A percentile compares a stretch with the other conserved stretches of the same genome.
Conservation (phyloP, 2,797 vertebrate species). For the Brachyrhaphis roseni region DNA sequence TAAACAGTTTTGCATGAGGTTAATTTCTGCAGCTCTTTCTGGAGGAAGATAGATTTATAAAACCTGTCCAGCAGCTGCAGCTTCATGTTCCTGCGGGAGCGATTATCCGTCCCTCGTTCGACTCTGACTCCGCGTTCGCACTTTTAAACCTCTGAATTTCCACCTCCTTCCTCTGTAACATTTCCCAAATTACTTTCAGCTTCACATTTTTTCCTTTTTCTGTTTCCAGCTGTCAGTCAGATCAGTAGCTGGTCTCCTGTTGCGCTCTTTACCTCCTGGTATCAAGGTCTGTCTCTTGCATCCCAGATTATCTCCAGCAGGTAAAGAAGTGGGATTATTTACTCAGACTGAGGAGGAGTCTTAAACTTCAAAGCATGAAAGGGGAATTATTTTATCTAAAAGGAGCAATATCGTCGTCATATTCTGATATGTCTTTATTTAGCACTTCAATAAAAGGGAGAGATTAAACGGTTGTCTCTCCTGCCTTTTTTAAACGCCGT, state of each 20-base stretch:
- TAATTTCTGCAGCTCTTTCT: constrained; percentile 42
- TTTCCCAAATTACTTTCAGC: constrained; percentile 33
- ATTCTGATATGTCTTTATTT: not conserved
- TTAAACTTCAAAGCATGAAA: constrained; percentile 8
- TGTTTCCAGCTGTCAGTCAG: constrained; percentile 21
- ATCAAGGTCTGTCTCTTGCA: constrained; percentile 19
- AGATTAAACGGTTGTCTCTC: constrained; percentile 2
- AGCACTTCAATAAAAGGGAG: not conserved
- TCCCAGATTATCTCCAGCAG: constrained; percentile 24
- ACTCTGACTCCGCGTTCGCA: constrained; percentile 3
- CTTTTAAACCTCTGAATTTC: constrained; percentile 27
- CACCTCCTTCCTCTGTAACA: constrained; percentile 21
- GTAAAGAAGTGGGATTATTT: constrained; percentile 2
- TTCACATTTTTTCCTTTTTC: constrained; percentile 30
- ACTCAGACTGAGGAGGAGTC: constrained; percentile 9
- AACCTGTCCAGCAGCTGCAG: constrained; percentile 21
- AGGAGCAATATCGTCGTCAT: not conserved
- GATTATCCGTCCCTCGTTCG: constrained; percentile 11
- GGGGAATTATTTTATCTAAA: not conserved
- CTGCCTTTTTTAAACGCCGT: not conserved
- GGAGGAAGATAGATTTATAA: constrained; percentile 25
- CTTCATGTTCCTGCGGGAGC: constrained; percentile 19
- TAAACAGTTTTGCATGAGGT: constrained; percentile 30
- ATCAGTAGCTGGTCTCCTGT: constrained; percentile 17
- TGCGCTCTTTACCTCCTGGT: constrained; percentile 23